Base-by-base conservation (phyloP, 1,140 invertebrate species). In the Leptinotarsa undecemlineata region DNA sequence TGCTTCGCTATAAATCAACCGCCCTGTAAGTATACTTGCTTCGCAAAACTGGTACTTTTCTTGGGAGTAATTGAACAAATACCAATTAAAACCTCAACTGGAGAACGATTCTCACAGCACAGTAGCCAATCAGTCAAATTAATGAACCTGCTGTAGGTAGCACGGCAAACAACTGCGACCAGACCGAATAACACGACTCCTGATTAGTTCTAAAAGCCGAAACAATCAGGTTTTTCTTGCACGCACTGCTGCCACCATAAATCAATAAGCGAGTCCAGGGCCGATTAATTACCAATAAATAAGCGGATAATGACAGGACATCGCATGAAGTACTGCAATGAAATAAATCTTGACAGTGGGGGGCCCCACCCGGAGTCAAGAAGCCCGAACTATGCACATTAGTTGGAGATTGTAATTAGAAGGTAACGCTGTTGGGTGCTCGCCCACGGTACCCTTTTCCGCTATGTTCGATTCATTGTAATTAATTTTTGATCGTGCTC, bases 271-370 rank as follows among this genome's bases (percentile, higher is more conserved):
- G 64, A 67, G 21, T 67, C 64, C 42, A 42, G 23, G 64, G 64
- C 64, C 64, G 64, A 67, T 67, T 67, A 67, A 67, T 67, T 67
- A 67, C 17, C 64, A 67, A 67, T 67, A 67, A 67, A 67, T 67
- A 67, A 67, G 26, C 64, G 15, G 64, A 67, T 26, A 67, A 67
- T 67, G 64, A 67, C 64, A 42, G 64, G 64, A 42, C 64, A 67
- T 67, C 64, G 64, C 64, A 67, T 67, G 64, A 42, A 67, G 64
- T 67, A 67, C 64, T 23, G 23, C 26, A 67, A 67, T 67, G 64
- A 67, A 67, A 67, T 67, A 67, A 67, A 67, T 67, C 64, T 67
- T 67, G 64, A 14, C 64, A 67, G 64, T 67, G 64, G 64, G 64
- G 64, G 64, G 64, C 51, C 51, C 8, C 15, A 19, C n/a, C 64